These are phyloP conservation scores for Phylloscopus trochiloides DNA, from an alignment of 2,113 vertebrate genomes.

Conservation along the genomic window DNA sequence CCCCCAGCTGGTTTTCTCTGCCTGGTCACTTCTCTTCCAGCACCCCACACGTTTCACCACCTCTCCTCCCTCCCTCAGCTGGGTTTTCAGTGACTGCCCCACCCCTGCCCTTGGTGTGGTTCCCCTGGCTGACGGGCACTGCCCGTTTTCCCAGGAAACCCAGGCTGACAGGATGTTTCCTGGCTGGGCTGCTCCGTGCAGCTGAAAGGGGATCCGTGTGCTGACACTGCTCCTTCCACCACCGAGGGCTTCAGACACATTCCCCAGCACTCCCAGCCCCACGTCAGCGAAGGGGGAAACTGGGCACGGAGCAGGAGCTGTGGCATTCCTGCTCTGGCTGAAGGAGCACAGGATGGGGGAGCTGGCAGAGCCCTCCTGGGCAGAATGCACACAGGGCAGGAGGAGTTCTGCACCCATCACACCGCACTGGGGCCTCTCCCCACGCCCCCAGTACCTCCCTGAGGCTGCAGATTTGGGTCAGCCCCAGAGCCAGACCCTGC, in stretches of 20 bases:
- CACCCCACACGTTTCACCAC: rapidly evolving
- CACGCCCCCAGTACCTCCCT: rapidly evolving
- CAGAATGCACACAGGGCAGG: rapidly evolving
- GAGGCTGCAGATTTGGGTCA: background rate
- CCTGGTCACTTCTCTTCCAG: background rate
- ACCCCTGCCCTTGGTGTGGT: rapidly evolving
- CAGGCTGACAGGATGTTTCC: background rate
- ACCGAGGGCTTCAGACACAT: rapidly evolving
- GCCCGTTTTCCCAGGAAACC: background rate
- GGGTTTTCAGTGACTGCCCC: background rate
- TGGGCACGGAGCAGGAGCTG: rapidly evolving
- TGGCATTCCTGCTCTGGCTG: background rate
- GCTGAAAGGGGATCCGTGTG: background rate
- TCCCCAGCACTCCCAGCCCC: background rate
- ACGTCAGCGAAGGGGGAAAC: rapidly evolving
- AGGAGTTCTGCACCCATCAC: rapidly evolving
- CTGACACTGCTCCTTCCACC: background rate
- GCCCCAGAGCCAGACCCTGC: background rate
- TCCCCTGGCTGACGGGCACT: rapidly evolving
- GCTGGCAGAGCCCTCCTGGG: background rate
- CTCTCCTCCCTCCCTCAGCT: background rate
- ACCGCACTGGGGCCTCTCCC: rapidly evolving
- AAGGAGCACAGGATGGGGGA: rapidly evolving
- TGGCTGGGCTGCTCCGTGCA: background rate
- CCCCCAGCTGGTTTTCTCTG: too few relatives aligned